These are phyloP conservation scores for Sterna hirundo DNA, from an alignment of 2,113 vertebrate genomes.

Conservation along the genomic window DNA sequence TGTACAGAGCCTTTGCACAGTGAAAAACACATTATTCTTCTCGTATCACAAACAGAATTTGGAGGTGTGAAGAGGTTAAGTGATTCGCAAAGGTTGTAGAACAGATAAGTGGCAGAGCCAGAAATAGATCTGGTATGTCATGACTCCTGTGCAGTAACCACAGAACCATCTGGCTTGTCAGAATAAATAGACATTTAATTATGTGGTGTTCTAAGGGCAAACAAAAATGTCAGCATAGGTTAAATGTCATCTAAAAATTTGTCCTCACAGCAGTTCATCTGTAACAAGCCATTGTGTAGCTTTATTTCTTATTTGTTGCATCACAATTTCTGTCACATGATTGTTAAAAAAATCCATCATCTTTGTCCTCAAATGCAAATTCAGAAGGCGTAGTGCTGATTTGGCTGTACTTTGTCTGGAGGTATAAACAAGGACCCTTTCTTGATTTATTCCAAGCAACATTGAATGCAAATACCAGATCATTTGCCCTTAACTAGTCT, in stretches of 20 bases:
- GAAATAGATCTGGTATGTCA: conserved; percentile 24
- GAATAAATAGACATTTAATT: conserved; percentile 58
- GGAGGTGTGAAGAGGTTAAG: conserved; percentile 14
- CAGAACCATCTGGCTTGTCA: conserved; percentile 44
- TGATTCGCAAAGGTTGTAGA: not conserved
- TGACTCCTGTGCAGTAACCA: not conserved
- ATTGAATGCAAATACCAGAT: not conserved
- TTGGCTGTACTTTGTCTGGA: not conserved
- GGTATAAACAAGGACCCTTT: not conserved
- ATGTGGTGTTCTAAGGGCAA: conserved; percentile 27
- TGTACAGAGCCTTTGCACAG: not conserved
- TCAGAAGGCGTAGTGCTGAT: not conserved
- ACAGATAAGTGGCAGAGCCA: not conserved
- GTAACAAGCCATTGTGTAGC: not conserved
- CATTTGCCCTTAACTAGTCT: not conserved
- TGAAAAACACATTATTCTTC: not conserved
- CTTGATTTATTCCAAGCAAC: not conserved
- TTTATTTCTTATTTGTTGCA: not conserved
- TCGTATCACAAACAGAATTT: not conserved
- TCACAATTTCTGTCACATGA: not conserved
- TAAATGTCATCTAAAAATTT: conserved; percentile 48
- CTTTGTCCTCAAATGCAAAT: not conserved
- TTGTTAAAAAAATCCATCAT: not conserved
- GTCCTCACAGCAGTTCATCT: not conserved
- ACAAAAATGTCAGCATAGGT: conserved; percentile 23